Percentiles rank a stretch among this genome's conserved stretches.
Conservation (phyloP, 2,888 invertebrate species). For the Torymus tubicola region DNA sequence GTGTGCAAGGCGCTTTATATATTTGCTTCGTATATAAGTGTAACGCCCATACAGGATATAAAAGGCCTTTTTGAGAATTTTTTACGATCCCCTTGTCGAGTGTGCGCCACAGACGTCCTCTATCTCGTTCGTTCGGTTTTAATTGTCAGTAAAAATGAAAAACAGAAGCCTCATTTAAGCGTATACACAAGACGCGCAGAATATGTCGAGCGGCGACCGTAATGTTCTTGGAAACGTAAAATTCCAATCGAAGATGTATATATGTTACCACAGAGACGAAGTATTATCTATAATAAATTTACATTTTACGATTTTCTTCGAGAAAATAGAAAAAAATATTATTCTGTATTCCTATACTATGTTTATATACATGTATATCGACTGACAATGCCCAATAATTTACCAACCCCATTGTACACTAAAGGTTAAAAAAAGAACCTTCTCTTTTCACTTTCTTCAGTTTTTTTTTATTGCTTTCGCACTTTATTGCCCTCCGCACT, state of each 20-base stretch:
- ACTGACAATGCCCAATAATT: background rate
- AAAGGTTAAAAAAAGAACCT: slow-evolving; percentile 11
- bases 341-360: no score
- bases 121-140: background rate
- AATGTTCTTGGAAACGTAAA: background rate
- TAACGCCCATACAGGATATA: background rate
- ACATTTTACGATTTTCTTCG: background rate
- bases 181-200: background rate
- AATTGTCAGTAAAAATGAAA: slow-evolving; percentile 27
- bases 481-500: slow-evolving; percentile 29
- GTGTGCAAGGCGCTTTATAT: slow-evolving; percentile 53
- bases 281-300: no score
- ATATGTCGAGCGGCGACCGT: background rate
- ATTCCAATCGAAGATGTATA: no score
- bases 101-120: background rate
- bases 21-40: slow-evolving; percentile 7
- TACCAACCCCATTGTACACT: background rate
- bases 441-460: slow-evolving; percentile 20
- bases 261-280: no score
- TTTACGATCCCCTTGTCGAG: slow-evolving; percentile 29
- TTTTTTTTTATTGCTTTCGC: slow-evolving; percentile 21
- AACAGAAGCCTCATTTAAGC: background rate
- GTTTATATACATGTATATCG: no score
- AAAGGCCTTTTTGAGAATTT: slow-evolving; percentile 21
- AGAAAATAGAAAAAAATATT: background rate